Conservation (phyloP, 2,113 vertebrate genomes). For the Aramus guarauna region DNA sequence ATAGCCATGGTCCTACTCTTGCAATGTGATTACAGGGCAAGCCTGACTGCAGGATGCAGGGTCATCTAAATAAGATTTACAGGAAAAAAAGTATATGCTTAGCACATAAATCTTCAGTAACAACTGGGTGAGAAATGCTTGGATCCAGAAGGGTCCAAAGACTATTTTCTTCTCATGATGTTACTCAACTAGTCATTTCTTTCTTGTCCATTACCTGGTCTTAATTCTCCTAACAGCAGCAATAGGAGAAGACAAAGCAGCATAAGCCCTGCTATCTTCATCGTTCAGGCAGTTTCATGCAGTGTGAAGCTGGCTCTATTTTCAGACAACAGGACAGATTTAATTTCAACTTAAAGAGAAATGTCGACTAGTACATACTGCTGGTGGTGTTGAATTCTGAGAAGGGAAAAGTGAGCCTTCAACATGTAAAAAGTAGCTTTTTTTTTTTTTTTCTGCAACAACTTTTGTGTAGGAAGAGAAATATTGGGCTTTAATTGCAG, state of each 20-base stretch:
- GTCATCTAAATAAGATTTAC: neutral
- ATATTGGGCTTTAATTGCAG: neutral
- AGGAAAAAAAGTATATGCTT: neutral
- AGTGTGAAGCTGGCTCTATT: neutral
- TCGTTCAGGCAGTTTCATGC: neutral
- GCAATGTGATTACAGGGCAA: neutral
- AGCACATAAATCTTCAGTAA: neutral
- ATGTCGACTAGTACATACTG: neutral
- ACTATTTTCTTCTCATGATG: neutral
- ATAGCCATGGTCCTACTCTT: neutral
- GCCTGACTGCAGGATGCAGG: neutral
- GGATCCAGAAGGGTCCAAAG: neutral
- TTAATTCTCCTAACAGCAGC: neutral
- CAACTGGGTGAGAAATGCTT: neutral
- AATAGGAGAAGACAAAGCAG: neutral
- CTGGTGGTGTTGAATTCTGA: neutral
- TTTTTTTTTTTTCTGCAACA: neutral
- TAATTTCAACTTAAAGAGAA: neutral
- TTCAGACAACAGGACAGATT: neutral
- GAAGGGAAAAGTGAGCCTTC: neutral
- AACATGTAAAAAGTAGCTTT: neutral
- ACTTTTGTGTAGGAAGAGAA: neutral
- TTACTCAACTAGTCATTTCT: neutral
- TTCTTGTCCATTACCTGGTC: neutral
- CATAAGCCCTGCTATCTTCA: neutral